A percentile compares a stretch with the other conserved stretches of the same genome.
phyloP scores from a whole-genome alignment of 2,888 invertebrate species.

The Colletes collaris region DNA sequence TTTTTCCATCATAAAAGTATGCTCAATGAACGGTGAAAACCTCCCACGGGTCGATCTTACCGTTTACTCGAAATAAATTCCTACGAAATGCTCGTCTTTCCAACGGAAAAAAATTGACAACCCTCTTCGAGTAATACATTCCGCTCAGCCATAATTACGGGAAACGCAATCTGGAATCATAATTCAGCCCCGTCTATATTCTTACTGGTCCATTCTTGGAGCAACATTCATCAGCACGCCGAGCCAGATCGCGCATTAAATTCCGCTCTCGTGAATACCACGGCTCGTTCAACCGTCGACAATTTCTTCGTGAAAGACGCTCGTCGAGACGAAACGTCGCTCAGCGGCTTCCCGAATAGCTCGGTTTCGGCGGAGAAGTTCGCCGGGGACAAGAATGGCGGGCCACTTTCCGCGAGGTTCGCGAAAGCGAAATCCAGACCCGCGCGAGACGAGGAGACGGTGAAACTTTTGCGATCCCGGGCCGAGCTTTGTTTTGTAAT shows the following conservation, averaged over 20 bases:
- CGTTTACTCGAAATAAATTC: too few relatives aligned
- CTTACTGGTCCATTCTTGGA: background rate
- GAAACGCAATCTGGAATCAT: too few relatives aligned
- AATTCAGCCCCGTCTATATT: too few relatives aligned
- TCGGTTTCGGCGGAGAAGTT: slow-evolving; percentile 40
- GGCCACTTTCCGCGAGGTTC: slow-evolving; percentile 38
- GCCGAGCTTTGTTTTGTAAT: slow-evolving; percentile 56
- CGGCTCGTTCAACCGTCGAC: background rate
- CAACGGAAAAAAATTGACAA: too few relatives aligned
- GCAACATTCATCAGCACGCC: background rate
- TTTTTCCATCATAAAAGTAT: too few relatives aligned
- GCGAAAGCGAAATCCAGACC: slow-evolving; percentile 46
- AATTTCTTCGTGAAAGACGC: slow-evolving; percentile 33
- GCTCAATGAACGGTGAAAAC: too few relatives aligned
- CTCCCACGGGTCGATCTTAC: too few relatives aligned
- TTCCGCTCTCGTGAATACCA: background rate
- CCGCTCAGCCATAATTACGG: too few relatives aligned
- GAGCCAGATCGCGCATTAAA: slow-evolving; percentile 23
- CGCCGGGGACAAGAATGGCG: slow-evolving; percentile 29
- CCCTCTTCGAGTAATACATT: too few relatives aligned
- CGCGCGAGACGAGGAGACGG: slow-evolving; percentile 3
- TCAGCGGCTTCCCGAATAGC: slow-evolving; percentile 23
- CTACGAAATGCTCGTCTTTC: too few relatives aligned
- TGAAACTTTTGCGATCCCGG: slow-evolving; percentile 39
- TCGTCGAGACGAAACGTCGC: background rate